phyloP scores from a whole-genome alignment of 2,113 vertebrate species.

The Pycnonotus jocosus region DNA sequence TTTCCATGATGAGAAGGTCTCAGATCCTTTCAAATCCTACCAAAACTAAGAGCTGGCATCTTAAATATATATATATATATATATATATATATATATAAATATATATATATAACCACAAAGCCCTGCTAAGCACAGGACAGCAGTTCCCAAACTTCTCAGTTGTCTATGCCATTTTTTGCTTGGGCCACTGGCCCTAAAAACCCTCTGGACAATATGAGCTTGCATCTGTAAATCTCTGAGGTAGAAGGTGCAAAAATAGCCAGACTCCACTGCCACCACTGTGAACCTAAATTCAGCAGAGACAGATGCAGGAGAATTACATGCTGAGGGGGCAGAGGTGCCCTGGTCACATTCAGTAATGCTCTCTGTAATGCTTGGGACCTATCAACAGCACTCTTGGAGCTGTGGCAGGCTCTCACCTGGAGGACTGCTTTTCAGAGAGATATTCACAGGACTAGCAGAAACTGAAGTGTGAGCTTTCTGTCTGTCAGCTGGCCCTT shows the following conservation, averaged over 20 bases:
- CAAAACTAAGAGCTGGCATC: not conserved
- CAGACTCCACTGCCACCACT: not conserved
- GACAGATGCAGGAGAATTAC: not conserved
- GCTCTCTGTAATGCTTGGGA: not conserved
- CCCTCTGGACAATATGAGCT: not conserved
- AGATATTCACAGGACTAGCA: not conserved
- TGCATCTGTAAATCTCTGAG: not conserved
- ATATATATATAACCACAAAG: not conserved
- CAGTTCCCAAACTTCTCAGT: not conserved
- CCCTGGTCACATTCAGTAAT: not conserved
- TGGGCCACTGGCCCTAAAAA: not conserved
- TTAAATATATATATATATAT: not conserved
- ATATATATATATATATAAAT: too few species aligned
- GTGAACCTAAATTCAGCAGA: not conserved
- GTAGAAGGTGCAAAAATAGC: not conserved
- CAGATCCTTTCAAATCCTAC: not conserved
- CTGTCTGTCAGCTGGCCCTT: not conserved
- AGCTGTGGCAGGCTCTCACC: not conserved
- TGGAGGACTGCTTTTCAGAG: not conserved
- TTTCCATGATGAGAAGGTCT: not conserved
- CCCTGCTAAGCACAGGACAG: not conserved
- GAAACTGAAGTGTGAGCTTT: not conserved
- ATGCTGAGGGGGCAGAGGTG: not conserved
- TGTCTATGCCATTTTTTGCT: not conserved
- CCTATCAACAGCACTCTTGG: fast-evolving